phyloP scores from a whole-genome alignment of 2,797 vertebrate species.

The Megaceryle alcyon region DNA sequence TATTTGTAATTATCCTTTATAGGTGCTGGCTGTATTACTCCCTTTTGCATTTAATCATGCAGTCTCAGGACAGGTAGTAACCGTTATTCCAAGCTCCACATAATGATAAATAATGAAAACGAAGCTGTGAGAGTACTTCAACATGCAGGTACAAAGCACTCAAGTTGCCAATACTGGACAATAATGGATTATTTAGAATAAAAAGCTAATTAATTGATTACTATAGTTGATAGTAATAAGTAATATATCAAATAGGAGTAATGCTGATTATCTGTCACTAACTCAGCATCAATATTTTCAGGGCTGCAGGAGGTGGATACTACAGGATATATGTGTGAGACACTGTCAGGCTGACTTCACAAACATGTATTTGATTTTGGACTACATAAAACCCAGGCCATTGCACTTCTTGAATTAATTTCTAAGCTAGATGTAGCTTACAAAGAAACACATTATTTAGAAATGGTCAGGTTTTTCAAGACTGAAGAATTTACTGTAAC shows the following conservation, averaged over 20 bases:
- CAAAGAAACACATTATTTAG: neutral
- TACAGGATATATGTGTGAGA: neutral
- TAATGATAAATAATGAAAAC: constrained; percentile 42
- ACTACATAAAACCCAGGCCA: neutral
- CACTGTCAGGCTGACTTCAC: neutral
- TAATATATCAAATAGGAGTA: neutral
- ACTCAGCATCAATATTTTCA: neutral
- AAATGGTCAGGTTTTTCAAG: neutral
- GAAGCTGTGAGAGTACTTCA: neutral
- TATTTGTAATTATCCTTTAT: constrained; percentile 65
- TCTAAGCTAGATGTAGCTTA: neutral
- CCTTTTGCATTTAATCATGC: constrained; percentile 20
- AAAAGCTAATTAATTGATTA: constrained; percentile 36
- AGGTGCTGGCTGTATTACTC: constrained; percentile 14
- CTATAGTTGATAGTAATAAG: neutral
- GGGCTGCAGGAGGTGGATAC: neutral
- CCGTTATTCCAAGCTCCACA: neutral
- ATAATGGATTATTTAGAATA: neutral
- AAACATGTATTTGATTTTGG: neutral
- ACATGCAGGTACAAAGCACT: neutral
- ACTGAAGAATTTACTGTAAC: neutral
- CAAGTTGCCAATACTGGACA: neutral
- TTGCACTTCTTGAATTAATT: neutral
- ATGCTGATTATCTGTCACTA: neutral
- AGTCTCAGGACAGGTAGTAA: constrained; percentile 31